A percentile compares a stretch with the other conserved stretches of the same genome.
These are phyloP conservation scores for Oophaga pumilio DNA, from an alignment of 2,113 vertebrate species.

Conservation along the genomic window DNA sequence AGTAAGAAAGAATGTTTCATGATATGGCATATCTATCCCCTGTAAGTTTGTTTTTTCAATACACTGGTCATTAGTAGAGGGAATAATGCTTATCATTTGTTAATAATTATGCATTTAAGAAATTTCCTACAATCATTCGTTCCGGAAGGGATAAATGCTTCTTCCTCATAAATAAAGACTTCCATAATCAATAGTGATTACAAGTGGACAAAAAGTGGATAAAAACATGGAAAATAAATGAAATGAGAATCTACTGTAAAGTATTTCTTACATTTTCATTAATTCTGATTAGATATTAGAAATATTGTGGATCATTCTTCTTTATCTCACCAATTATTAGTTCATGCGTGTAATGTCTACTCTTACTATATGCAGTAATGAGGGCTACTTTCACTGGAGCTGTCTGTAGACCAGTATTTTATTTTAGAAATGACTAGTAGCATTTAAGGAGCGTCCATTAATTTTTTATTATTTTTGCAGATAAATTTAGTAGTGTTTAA, in stretches of 20 bases:
- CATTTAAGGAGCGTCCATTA: too few species aligned
- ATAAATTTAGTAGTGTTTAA: too few species aligned
- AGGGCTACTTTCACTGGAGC: neutral
- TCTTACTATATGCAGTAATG: neutral
- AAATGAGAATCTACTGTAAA: neutral
- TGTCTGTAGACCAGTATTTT: neutral
- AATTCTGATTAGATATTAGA: neutral
- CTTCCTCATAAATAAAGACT: neutral
- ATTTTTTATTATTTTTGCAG: too few species aligned
- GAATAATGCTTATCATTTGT: neutral
- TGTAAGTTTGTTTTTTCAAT: neutral
- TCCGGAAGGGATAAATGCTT: neutral
- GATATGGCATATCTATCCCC: conserved; percentile 20
- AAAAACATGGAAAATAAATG: neutral
- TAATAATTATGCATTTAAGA: conserved; percentile 33
- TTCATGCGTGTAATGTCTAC: neutral
- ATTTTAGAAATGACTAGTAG: too few species aligned
- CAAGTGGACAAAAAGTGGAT: neutral
- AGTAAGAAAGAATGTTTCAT: neutral
- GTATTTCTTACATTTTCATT: neutral
- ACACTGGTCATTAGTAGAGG: neutral
- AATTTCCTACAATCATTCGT: neutral
- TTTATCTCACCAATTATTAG: too few species aligned
- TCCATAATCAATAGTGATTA: neutral
- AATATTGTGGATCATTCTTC: neutral